phyloP scores from a whole-genome alignment of 2,113 vertebrate species.

The Ciconia boyciana region DNA sequence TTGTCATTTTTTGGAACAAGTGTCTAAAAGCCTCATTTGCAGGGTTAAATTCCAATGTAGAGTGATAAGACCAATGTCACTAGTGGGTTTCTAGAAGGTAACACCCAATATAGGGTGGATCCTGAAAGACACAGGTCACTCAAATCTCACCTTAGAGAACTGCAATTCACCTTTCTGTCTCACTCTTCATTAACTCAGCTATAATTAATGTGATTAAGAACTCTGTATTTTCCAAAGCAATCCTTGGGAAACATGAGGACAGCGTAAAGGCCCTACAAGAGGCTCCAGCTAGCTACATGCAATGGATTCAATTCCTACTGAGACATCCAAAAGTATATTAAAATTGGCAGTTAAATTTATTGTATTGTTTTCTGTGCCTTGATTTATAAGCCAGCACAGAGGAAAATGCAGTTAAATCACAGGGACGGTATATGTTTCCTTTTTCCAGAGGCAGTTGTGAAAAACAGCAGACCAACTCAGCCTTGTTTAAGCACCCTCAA shows the following conservation, averaged over 20 bases:
- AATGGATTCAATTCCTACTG: background rate
- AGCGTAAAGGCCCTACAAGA: background rate
- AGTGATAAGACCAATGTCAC: background rate
- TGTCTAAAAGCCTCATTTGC: background rate
- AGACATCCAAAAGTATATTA: background rate
- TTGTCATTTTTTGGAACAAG: background rate
- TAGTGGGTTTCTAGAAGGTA: background rate
- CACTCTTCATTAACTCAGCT: background rate
- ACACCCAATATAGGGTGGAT: background rate
- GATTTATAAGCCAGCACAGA: background rate
- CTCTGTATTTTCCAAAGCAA: background rate
- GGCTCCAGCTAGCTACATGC: background rate
- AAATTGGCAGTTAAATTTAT: background rate
- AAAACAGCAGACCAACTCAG: background rate
- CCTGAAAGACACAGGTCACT: background rate
- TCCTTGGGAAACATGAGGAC: background rate
- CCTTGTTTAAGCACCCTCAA: background rate
- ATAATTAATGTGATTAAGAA: background rate
- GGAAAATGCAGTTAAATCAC: background rate
- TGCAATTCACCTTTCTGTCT: background rate
- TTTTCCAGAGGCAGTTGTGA: background rate
- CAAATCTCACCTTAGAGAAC: background rate
- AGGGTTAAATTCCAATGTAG: fast-evolving
- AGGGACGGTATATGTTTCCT: no score
- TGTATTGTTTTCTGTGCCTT: background rate